These are phyloP conservation scores for Nettapus auritus DNA, from an alignment of 2,113 vertebrate species.

Conservation along the genomic window DNA sequence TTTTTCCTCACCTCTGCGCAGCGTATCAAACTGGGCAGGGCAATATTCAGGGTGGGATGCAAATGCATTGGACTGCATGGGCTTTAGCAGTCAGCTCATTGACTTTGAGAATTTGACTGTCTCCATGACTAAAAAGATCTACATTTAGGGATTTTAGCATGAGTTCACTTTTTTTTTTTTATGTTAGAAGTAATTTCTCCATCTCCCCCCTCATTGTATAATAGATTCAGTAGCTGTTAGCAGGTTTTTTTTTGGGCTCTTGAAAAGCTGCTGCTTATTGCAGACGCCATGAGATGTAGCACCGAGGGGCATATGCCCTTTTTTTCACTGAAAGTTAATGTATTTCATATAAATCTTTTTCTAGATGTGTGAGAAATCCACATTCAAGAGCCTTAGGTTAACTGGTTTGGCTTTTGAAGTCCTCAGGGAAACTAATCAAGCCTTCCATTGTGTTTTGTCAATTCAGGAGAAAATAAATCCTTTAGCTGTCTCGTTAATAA, in stretches of 20 bases:
- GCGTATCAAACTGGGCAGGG: background rate
- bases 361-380: background rate
- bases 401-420: background rate
- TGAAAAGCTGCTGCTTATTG: background rate
- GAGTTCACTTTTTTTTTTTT: background rate
- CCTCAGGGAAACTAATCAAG: background rate
- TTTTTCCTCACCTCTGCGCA: background rate
- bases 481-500: background rate
- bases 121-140: background rate
- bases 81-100: background rate
- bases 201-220: background rate
- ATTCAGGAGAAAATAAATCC: background rate
- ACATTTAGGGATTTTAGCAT: background rate
- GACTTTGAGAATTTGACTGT: background rate
- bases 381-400: background rate
- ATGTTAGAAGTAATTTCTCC: background rate
- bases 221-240: background rate
- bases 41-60: rapidly evolving
- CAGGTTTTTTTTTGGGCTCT: background rate
- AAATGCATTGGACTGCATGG: background rate
- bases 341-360: background rate
- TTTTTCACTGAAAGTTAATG: background rate
- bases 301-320: background rate
- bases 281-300: background rate
- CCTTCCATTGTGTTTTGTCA: background rate